Evolutionary conservation across 2,797 vertebrate species (phyloP).

Genomic region (Sandelia bainsii): DNA sequence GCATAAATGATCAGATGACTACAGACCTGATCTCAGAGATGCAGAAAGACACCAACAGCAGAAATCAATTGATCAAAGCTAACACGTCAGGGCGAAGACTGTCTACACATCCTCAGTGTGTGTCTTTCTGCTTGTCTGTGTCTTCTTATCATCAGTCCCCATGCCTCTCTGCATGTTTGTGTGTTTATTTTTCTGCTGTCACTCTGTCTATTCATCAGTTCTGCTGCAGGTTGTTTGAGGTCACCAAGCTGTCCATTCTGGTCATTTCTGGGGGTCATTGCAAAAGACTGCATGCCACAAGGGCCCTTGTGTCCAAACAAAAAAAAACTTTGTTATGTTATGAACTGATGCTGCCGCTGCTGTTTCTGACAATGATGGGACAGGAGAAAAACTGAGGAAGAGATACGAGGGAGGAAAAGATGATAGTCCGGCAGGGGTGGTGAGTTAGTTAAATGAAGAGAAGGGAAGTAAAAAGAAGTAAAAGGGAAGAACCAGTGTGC

Average conservation of each 20-base stretch:
- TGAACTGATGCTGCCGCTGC: conserved; percentile 64
- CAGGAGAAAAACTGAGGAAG: conserved; percentile 33
- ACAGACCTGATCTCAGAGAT: conserved; percentile 8
- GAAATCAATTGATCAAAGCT: conserved; percentile 5
- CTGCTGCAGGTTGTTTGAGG: conserved; percentile 60
- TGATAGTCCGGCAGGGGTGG: conserved; percentile 33
- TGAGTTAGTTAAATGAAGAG: conserved; percentile 14
- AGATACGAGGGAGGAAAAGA: conserved; percentile 5
- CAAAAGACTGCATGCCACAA: conserved; percentile 74
- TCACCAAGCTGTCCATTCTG: conserved; percentile 66
- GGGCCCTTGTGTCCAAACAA: conserved; percentile 69
- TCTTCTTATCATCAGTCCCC: conserved; percentile 30
- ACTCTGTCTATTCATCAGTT: conserved; percentile 65
- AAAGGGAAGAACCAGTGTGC: conserved; percentile 11
- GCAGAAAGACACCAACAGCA: conserved; percentile 13
- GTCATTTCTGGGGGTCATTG: conserved; percentile 76
- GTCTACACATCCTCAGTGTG: conserved; percentile 20
- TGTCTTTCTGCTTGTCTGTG: conserved; percentile 13
- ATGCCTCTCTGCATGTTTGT: conserved; percentile 40
- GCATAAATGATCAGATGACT: conserved; percentile 58
- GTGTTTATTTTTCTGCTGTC: conserved; percentile 49
- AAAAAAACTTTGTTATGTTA: conserved; percentile 83
- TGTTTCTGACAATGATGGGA: conserved; percentile 54
- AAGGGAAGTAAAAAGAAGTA: neutral
- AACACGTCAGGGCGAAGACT: conserved; percentile 14